These are phyloP conservation scores for Mormyrops boulengeri DNA, from an alignment of 2,797 vertebrate genomes.

Conservation along the genomic window DNA sequence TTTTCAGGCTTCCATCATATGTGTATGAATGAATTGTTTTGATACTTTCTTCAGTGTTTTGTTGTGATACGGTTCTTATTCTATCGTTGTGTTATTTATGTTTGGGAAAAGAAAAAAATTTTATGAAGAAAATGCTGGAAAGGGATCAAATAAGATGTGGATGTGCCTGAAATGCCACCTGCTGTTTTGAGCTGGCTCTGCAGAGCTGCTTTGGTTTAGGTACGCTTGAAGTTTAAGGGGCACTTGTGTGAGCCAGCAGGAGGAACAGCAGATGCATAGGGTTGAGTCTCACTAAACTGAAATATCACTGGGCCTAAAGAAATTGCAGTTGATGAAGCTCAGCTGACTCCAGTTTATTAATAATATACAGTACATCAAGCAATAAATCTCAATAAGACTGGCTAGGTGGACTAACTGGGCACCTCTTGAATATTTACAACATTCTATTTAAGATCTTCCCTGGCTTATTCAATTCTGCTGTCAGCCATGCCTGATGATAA, in stretches of 20 bases:
- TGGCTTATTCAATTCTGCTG: background rate
- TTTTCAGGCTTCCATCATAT: background rate
- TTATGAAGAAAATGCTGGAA: background rate
- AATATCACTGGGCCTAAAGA: background rate
- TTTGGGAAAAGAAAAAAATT: background rate
- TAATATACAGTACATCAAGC: background rate
- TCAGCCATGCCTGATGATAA: background rate
- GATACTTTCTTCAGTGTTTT: background rate
- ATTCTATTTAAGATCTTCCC: background rate
- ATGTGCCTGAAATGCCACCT: background rate
- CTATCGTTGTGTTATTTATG: background rate
- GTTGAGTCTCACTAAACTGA: background rate
- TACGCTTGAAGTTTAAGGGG: background rate
- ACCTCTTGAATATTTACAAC: background rate
- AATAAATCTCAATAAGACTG: background rate
- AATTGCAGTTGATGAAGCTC: background rate
- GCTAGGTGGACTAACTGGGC: background rate
- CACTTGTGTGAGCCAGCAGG: background rate
- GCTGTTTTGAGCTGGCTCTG: background rate
- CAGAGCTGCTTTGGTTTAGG: background rate
- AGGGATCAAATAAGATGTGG: background rate
- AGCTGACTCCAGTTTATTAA: background rate
- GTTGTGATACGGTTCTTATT: background rate
- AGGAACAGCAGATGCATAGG: background rate
- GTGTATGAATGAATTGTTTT: background rate